Evolutionary conservation across 2,113 vertebrate species (phyloP).

Genomic region (Prochilodus magdalenae): DNA sequence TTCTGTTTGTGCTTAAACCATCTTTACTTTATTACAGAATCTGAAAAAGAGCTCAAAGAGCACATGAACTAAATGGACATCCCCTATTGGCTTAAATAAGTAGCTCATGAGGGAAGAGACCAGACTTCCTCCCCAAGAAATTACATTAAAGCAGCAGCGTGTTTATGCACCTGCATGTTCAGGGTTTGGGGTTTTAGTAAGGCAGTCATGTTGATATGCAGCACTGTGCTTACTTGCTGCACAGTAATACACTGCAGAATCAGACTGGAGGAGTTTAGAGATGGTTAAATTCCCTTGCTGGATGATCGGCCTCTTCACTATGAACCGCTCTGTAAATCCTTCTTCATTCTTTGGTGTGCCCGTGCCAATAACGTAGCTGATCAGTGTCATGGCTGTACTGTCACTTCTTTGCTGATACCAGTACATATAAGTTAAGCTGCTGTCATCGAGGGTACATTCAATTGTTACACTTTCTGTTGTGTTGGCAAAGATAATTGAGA

Average conservation of each 20-base stretch:
- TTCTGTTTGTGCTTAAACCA: too few relatives aligned
- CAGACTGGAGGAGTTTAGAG: not conserved
- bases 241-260: constrained; percentile 72
- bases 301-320: constrained; percentile 4
- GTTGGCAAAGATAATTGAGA: not conserved
- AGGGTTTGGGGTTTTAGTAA: constrained; percentile 53
- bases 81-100: too few relatives aligned
- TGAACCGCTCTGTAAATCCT: constrained; percentile 36
- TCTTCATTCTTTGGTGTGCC: not conserved
- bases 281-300: constrained; percentile 57
- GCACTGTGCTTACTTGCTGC: constrained; percentile 71
- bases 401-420: constrained; percentile 57
- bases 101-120: too few relatives aligned
- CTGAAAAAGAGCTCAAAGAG: too few relatives aligned
- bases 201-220: constrained; percentile 42
- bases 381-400: constrained; percentile 31
- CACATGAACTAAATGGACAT: too few relatives aligned
- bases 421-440: constrained; percentile 14
- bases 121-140: too few relatives aligned
- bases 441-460: constrained; percentile 50
- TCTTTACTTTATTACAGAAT: too few relatives aligned
- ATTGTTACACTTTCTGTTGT: constrained; percentile 14
- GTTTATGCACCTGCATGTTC: not conserved
- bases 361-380: not conserved
- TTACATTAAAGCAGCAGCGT: too few relatives aligned